phyloP scores from a whole-genome alignment of 2,797 vertebrate genomes.

The Petrocephalus schoutedeni region DNA sequence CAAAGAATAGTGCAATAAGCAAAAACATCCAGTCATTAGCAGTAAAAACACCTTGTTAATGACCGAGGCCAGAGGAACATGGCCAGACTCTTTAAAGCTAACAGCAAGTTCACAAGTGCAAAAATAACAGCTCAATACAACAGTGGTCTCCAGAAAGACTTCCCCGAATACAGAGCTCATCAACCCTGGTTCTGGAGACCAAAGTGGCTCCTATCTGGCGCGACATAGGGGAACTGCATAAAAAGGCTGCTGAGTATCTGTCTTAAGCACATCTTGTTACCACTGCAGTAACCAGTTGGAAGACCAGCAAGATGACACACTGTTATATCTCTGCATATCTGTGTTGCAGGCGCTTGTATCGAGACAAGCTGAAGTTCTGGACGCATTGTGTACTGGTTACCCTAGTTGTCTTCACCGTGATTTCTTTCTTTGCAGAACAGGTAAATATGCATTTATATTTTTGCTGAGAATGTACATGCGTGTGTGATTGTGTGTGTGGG shows the following conservation, averaged over 20 bases:
- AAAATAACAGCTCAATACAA: not conserved
- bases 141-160: not conserved
- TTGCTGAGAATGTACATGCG: not conserved
- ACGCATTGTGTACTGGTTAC: constrained; percentile 91
- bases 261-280: not conserved
- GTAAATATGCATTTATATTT: constrained; percentile 55
- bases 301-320: not conserved
- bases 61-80: not conserved
- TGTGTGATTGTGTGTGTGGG: not conserved
- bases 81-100: not conserved
- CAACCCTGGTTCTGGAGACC: not conserved
- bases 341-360: constrained; percentile 78
- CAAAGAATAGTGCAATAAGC: not conserved
- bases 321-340: constrained; percentile 21
- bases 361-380: constrained; percentile 98
- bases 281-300: not conserved
- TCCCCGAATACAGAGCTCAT: not conserved
- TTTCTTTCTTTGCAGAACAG: constrained; percentile 98
- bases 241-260: not conserved
- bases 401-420: constrained; percentile 86
- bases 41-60: not conserved
- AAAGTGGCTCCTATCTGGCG: not conserved
- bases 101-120: not conserved
- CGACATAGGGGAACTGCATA: not conserved
- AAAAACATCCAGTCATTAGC: not conserved